Percentiles rank a stretch among this genome's conserved stretches.
phyloP scores from a whole-genome alignment of 2,888 invertebrate genomes.

The Ophonus ardosiacus region DNA sequence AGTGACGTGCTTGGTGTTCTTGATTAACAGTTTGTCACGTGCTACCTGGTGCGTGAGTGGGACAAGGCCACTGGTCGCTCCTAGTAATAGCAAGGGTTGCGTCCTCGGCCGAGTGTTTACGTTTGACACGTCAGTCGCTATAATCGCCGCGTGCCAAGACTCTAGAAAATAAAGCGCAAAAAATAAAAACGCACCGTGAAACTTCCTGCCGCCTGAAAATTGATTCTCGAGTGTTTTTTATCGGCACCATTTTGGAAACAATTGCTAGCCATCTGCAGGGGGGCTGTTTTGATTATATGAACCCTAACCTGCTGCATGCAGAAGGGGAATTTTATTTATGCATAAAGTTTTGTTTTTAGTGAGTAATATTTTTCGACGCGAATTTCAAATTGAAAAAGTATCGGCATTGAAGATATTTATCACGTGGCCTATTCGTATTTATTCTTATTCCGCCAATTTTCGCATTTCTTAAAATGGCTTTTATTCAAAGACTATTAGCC shows the following conservation, averaged over 20 bases:
- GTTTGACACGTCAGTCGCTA: constrained; percentile 35
- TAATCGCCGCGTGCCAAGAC: constrained; percentile 14
- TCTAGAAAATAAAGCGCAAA: constrained; percentile 43
- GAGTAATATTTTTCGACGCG: constrained; percentile 13
- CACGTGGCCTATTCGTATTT: neutral
- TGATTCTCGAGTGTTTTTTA: constrained; percentile 57
- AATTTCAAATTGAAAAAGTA: constrained; percentile 32
- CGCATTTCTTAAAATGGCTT: neutral
- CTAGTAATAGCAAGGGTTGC: neutral
- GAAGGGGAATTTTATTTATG: constrained; percentile 47
- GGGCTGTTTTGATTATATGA: constrained; percentile 35
- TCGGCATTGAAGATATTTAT: constrained; percentile 13
- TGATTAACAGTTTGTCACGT: neutral
- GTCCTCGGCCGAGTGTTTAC: neutral
- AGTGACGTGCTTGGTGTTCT: neutral
- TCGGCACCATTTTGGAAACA: constrained; percentile 48
- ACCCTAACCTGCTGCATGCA: constrained; percentile 2
- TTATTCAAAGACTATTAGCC: neutral
- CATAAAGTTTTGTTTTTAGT: constrained; percentile 15
- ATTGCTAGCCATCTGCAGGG: constrained; percentile 39
- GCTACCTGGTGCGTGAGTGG: neutral
- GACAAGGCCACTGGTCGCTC: neutral
- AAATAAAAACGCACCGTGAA: constrained; percentile 37
- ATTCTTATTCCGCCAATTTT: neutral
- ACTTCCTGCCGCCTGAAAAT: constrained; percentile 31